Evolutionary conservation across 2,797 vertebrate species (phyloP).

Genomic region (Enteromius thamalakanensis): DNA sequence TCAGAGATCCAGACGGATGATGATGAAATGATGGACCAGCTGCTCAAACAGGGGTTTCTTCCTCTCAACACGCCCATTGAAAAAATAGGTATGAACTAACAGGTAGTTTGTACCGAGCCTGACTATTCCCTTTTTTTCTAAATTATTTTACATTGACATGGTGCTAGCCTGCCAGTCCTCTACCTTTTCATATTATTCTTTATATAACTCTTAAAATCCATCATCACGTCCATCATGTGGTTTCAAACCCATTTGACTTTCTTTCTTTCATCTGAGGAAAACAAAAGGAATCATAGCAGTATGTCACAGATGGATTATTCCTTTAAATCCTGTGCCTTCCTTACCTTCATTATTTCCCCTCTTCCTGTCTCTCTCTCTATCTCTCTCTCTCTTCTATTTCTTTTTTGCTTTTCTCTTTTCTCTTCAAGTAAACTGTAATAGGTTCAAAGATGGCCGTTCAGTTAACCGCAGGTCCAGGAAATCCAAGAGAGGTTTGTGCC

Average conservation of each 20-base stretch:
- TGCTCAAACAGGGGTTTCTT: conserved; percentile 94
- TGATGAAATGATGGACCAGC: conserved; percentile 94
- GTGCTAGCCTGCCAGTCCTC: not conserved
- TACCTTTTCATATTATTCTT: not conserved
- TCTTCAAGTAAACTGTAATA: conserved; percentile 84
- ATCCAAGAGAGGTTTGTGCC: conserved; percentile 88
- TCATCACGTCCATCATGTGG: not conserved
- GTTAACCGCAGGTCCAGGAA: conserved; percentile 88
- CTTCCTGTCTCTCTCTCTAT: conserved; percentile 39
- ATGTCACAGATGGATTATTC: not conserved
- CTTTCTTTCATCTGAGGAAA: conserved; percentile 14
- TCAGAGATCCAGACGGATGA: conserved; percentile 97
- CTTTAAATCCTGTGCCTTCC: conserved; percentile 18
- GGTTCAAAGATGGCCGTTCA: conserved; percentile 86
- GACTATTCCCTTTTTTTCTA: conserved; percentile 4
- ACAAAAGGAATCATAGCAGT: conserved; percentile 9
- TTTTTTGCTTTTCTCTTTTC: conserved; percentile 73
- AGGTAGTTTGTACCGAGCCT: conserved; percentile 2
- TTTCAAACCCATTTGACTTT: conserved; percentile 6
- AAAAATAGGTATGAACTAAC: conserved; percentile 83
- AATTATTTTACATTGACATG: conserved; percentile 16
- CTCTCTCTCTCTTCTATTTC: conserved; percentile 45
- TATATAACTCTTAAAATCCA: not conserved
- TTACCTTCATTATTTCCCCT: conserved; percentile 20
- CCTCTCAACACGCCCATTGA: conserved; percentile 95